Evolutionary conservation across 1,140 invertebrate genomes (phyloP), one percentile per base, ranked within the genome.

Genomic region (Araneus ventricosus): DNA sequence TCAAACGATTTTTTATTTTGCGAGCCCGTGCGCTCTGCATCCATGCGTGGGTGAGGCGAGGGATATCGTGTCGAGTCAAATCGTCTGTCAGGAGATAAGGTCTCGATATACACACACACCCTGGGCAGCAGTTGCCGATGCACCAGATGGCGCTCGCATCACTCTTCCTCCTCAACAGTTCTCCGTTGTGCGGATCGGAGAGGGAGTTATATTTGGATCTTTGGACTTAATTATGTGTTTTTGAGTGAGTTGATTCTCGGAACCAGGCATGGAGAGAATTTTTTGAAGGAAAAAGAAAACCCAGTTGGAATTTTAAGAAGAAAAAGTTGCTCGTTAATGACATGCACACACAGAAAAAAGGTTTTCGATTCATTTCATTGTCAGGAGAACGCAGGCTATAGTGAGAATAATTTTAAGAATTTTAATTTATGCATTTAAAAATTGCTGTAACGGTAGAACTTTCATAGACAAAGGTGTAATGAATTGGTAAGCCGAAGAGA

Each of bases 1-100:
- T 61, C 67, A 67, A 20, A 3, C 37, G 17, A 30, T n/a, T n/a
- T 39, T 67, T 88, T 63, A 24, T 67, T 34, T 41, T 67, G 20
- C 45, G 17, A 52, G 45, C 14, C 45, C 45, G 45, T 14, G 45
- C 27, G 14, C 17, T 63, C 34, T 22, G 41, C 45, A 79, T 30
- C 41, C 10, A 22, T 14, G 88, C 63, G 88, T 89, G 88, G 88
- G 88, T 90, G 89, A 59, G 24, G 63, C 17, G 75, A 52, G 30
- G 59, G 90, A 91, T 85, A 59, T 91, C 45, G 79, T 85, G 79
- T 82, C 61, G 59, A 84, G 90, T 80, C 90, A 91, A 91, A 91
- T 91, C 90, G 61, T 85, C 90, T 91, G 90, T 91, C 90, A 82
- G 61, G 52, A 91, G 90, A 91, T 91, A 91, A 91, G 90, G 90